Base-by-base conservation (phyloP, 2,888 invertebrate species). In the Odontomyia ornata region DNA sequence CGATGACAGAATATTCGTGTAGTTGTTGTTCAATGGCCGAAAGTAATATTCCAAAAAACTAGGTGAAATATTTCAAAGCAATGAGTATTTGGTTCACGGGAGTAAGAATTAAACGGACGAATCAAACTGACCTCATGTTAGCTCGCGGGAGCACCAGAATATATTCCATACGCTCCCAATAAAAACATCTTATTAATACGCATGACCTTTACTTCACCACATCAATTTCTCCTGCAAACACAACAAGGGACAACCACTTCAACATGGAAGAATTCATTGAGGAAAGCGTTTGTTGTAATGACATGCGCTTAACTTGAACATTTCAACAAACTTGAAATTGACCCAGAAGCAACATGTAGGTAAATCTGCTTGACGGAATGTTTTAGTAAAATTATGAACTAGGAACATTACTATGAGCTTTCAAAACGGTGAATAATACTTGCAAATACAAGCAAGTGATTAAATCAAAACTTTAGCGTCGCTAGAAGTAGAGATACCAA, bases 81-180 rank as follows among this genome's bases (percentile, higher is more conserved):
- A 36, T 36, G n/a, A 36, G 43, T 36, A n/a, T n/a, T 5, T 28
- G 47, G 36, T 46, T 25, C 69, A 30, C 62, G 69, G 71, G 76
- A 27, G 23, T 27, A 25, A 57, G 64, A 43, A 18, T 28, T 69
- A 47, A 71, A 76, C 57, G 64, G 60, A 47, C 23, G 25, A 46
- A 65, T 43, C 36, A 43, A 76, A 76, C 76, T 76, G 76, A 76
- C 67, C 57, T 69, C 56, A 69, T 46, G 15, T 9, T 64, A n/a
- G 57, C 43, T 76, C 25, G 60, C 65, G 60, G 64, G 60, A 30
- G 25, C 69, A 60, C n/a, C 30, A 18, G 62, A 69, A 23, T 18
- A n/a, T 27, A 72, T 30, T 30, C 56, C 76, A 71, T 67, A 57
- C 76, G 76, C 76, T 76, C 71, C 69, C 76, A 69, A 60, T 30